Evolutionary conservation across 2,888 invertebrate genomes (phyloP), one percentile per base, ranked within the genome.

Genomic region (Gymnocheta viridis): DNA sequence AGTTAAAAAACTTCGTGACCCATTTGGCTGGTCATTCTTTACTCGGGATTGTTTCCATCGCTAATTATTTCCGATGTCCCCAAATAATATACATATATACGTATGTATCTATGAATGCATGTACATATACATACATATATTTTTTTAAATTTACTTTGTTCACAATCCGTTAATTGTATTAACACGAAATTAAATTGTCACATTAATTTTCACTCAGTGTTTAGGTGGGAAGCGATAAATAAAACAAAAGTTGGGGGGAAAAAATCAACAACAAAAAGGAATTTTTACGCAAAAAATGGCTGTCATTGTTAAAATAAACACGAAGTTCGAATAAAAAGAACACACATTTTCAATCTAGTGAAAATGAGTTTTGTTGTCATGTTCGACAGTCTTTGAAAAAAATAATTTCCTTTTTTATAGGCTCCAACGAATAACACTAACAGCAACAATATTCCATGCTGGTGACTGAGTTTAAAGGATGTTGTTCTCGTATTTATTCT

Each of bases 181-280:
- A 35, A 56, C 10, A 17, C 38, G 38, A 54, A 41, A 2, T n/a
- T 24, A 56, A 89, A 89, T 90, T 86, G 87, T 87, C 14, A 29
- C 19, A 17, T 19, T 38, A 62, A 54, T 70, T 87, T 86, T 87
- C 90, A 89, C 86, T 89, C 87, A 86, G 81, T 89, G 89, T 89
- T 87, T 89, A 87, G 89, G 89, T 89, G 88, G 77, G 22, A 22
- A 35, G 12, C 35, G 12, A 35, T 17, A 35, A 35, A 29, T 17
- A 1, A 7, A 44, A 17, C 6, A 29, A 58, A 58, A 22, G 17
- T 29, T 56, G 22, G 10, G n/a, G n/a, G n/a, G n/a, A n/a, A n/a
- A 41, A 24, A n/a, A 24, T n/a, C 29, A 54, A 14, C 19, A 35
- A 19, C 19, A 58, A 58, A 19, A n/a, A 9, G 32, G 17, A 56